phyloP scores from a whole-genome alignment of 1,140 invertebrate species.

The Ericerus pela region DNA sequence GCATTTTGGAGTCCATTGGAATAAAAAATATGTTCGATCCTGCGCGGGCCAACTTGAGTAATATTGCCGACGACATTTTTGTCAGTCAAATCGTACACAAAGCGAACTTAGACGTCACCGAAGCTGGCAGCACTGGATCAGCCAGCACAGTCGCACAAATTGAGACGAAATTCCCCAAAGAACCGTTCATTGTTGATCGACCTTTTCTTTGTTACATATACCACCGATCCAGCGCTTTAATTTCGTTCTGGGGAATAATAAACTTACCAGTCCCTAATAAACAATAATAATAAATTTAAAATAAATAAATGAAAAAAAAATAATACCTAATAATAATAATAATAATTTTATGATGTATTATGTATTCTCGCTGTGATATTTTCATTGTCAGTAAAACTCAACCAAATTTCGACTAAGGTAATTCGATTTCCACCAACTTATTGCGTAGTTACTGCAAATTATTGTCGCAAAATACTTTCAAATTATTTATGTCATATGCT shows the following conservation, averaged over 20 bases:
- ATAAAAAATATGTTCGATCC: slow-evolving; percentile 43
- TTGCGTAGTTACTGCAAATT: too few species aligned
- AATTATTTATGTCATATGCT: too few species aligned
- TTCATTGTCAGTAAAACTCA: too few species aligned
- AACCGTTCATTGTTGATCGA: slow-evolving; percentile 46
- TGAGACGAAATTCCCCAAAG: slow-evolving; percentile 31
- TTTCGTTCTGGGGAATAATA: slow-evolving; percentile 53
- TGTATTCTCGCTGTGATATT: too few species aligned
- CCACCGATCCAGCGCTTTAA: slow-evolving; percentile 43
- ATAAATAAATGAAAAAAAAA: too few species aligned
- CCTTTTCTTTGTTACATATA: slow-evolving; percentile 65
- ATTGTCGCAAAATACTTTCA: too few species aligned
- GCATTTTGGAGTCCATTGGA: slow-evolving; percentile 26
- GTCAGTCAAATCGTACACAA: slow-evolving; percentile 47
- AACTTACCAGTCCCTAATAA: slow-evolving; percentile 36
- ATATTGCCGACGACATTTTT: slow-evolving; percentile 32
- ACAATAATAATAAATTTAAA: too few species aligned
- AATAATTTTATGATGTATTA: too few species aligned
- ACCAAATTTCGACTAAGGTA: too few species aligned
- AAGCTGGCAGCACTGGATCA: slow-evolving; percentile 55
- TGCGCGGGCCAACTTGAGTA: slow-evolving; percentile 36
- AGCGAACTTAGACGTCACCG: slow-evolving; percentile 46
- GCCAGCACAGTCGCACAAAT: slow-evolving; percentile 42
- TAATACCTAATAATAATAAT: too few species aligned
- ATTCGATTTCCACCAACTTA: too few species aligned